phyloP scores from a whole-genome alignment of 2,113 vertebrate species.

The Brachypodius melanocephalos region DNA sequence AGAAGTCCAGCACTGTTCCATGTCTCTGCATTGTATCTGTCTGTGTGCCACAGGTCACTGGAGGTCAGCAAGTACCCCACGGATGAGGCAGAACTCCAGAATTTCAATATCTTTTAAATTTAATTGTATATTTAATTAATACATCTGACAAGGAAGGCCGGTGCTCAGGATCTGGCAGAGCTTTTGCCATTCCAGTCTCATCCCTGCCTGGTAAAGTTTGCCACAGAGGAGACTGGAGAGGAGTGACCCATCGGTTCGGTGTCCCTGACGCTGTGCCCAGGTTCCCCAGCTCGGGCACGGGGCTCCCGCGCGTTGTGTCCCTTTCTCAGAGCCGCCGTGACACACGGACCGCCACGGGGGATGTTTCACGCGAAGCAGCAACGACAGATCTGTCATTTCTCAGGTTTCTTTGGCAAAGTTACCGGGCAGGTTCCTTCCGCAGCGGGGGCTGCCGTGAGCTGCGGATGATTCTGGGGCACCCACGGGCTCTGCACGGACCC shows the following conservation, averaged over 20 bases:
- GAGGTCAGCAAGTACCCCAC: background rate
- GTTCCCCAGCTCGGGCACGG: background rate
- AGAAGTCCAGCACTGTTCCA: background rate
- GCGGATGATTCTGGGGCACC: background rate
- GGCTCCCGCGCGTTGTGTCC: rapidly evolving
- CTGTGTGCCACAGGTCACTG: background rate
- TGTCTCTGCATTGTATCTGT: background rate
- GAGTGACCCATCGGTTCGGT: rapidly evolving
- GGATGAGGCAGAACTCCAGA: background rate
- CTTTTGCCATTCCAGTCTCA: background rate
- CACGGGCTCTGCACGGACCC: background rate
- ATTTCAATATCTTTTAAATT: background rate
- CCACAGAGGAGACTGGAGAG: background rate
- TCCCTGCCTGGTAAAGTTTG: background rate
- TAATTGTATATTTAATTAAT: background rate
- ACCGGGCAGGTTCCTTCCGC: background rate
- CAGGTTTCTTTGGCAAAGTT: background rate
- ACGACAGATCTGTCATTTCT: rapidly evolving
- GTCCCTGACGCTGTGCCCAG: rapidly evolving
- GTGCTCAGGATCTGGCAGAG: background rate
- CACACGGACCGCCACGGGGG: rapidly evolving
- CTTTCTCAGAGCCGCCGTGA: background rate
- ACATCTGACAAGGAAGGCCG: background rate
- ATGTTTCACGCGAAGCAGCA: background rate
- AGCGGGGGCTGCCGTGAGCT: background rate